Percentiles rank a stretch among this genome's conserved stretches.
phyloP scores from a whole-genome alignment of 2,888 invertebrate species.

The Tiphia femorata region DNA sequence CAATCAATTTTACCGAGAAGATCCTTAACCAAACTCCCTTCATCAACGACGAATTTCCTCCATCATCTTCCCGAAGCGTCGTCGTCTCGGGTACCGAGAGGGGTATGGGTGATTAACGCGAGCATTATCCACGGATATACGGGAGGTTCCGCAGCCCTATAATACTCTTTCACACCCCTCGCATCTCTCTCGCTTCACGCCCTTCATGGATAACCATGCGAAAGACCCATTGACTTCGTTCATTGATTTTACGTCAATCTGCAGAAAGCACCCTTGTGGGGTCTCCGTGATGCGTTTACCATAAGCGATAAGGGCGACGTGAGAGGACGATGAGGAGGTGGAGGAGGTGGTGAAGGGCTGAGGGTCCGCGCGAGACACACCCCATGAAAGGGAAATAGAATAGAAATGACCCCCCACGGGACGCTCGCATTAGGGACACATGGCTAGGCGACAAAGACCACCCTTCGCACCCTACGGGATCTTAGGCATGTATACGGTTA shows the following conservation, averaged over 20 bases:
- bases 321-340: conserved; percentile 37
- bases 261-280: conserved; percentile 58
- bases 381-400: conserved; percentile 65
- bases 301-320: conserved; percentile 57
- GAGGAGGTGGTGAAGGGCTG: conserved; percentile 41
- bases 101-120: conserved; percentile 39
- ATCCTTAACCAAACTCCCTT: too few species aligned
- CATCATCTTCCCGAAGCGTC: too few species aligned
- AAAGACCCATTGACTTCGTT: conserved; percentile 67
- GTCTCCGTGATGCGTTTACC: conserved; percentile 68
- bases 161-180: conserved; percentile 28
- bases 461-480: conserved; percentile 55
- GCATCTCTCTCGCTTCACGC: conserved; percentile 4
- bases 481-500: conserved; percentile 65
- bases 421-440: conserved; percentile 68
- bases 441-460: conserved; percentile 66
- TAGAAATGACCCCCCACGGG: conserved; percentile 67
- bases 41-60: too few species aligned
- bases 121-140: conserved; percentile 45
- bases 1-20: too few species aligned
- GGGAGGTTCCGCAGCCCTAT: conserved; percentile 39
- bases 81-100: neutral
- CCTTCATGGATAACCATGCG: conserved; percentile 33
- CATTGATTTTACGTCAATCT: conserved; percentile 70
- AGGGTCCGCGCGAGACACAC: conserved; percentile 51